Evolutionary conservation across 2,113 vertebrate species (phyloP).

Genomic region (Petromus typicus): DNA sequence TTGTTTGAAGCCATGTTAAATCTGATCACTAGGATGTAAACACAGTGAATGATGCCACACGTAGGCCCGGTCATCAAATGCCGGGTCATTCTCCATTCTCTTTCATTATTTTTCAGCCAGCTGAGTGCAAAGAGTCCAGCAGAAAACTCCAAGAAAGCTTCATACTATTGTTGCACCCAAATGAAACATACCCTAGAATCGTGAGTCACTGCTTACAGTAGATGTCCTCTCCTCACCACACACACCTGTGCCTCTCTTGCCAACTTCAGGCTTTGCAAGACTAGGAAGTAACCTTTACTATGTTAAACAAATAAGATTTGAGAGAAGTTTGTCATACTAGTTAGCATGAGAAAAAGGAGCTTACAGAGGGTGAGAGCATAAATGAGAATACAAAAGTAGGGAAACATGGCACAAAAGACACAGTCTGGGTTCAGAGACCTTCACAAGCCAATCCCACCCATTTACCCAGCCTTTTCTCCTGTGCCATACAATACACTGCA

Average conservation of each 20-base stretch:
- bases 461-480: not conserved
- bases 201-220: not conserved
- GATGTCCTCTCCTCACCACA: not conserved
- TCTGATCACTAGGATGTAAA: not conserved
- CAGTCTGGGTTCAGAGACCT: not conserved
- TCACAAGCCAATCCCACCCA: not conserved
- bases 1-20: not conserved
- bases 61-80: not conserved
- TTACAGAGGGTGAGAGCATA: not conserved
- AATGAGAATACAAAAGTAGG: not conserved
- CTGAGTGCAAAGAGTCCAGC: not conserved
- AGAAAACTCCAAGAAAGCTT: not conserved
- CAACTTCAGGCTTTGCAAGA: not conserved
- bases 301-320: not conserved
- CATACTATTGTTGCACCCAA: not conserved
- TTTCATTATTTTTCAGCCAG: not conserved
- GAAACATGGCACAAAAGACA: not conserved
- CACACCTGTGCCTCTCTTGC: not conserved
- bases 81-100: not conserved
- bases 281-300: slow-evolving; percentile 8
- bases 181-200: not conserved
- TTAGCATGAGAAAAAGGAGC: not conserved
- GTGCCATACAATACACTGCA: not conserved
- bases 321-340: not conserved
- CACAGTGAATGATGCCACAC: not conserved